Conservation (phyloP, 2,113 vertebrate species). For the Ptyas mucosa region DNA sequence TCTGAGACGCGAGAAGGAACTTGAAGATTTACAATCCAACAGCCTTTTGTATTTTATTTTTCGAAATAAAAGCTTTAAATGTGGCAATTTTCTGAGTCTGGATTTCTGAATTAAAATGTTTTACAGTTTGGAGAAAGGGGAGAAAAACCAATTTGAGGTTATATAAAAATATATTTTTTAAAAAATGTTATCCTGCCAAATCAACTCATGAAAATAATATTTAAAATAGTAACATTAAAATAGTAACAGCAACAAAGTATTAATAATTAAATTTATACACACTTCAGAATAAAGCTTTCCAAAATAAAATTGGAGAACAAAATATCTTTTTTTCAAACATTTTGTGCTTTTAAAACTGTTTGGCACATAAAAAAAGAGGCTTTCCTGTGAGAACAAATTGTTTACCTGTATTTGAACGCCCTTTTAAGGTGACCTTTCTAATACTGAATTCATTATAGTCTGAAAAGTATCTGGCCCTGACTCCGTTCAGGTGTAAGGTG, state of each 20-base stretch:
- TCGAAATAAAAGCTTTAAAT: constrained; percentile 83
- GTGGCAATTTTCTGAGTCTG: constrained; percentile 34
- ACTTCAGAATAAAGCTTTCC: not conserved
- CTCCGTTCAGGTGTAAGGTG: not conserved
- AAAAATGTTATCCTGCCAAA: not conserved
- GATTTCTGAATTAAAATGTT: not conserved
- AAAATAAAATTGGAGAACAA: not conserved
- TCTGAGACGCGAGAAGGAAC: constrained; percentile 58
- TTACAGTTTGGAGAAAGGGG: not conserved
- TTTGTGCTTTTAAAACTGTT: not conserved
- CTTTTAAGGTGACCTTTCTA: not conserved
- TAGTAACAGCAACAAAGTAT: not conserved
- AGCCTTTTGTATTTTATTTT: constrained; percentile 85
- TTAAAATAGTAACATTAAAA: not conserved
- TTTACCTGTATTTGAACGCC: not conserved
- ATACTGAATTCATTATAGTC: not conserved
- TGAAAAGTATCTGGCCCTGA: not conserved
- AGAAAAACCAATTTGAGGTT: not conserved
- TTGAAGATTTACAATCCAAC: constrained; percentile 71
- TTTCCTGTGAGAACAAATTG: not conserved
- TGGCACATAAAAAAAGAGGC: not conserved
- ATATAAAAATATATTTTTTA: not conserved
- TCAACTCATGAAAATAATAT: not conserved
- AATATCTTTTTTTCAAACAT: not conserved
- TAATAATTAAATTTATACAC: not conserved